Base-by-base conservation (phyloP, 1,140 invertebrate species). In the Mylabris phalerata region DNA sequence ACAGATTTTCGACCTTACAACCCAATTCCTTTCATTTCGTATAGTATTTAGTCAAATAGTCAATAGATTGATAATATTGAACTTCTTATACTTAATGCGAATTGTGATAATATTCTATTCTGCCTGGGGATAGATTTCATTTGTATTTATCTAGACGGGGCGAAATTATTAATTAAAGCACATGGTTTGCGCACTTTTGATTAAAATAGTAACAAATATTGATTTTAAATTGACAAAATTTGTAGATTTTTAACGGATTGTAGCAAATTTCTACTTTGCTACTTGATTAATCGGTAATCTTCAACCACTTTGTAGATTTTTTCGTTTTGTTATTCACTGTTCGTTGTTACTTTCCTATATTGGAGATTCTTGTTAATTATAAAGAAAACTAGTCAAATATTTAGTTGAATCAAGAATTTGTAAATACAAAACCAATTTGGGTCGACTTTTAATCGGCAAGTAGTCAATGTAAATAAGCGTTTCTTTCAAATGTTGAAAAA, bases 81-180 rank as follows among this genome's bases (percentile, higher is more conserved):
- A 19, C 19, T 19, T 19, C 19, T 19, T 19, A 19, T 52, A 56
- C 57, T 61, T 64, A 60, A 60, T 51, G 55, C 55, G 49, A 63
- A 60, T 60, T 63, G 62, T 63, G 62, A 63, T 19, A 19, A 19
- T 63, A 63, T 56, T 57, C 58, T 63, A 57, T 60, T 61, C 59
- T 56, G 62, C 57, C 59, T 60, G 54, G 50, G 59, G 50, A 60
- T 60, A 61, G 62, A 57, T 60, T 59, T 54, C 54, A 60, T 49
- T 52, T 60, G 26, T 63, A 63, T 55, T 32, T 32, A 32, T 7
- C 32, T 32, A 32, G 32, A 19, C 19, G 19, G 19, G 19, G 19
- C n/a, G 19, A 19, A 19, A 19, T 19, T 60, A 59, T 63, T 10
- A 60, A 57, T 64, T 63, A 26, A 55, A 60, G 60, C 52, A 56